Conservation (phyloP, 1,140 invertebrate species). For the Nomia melanderi region DNA sequence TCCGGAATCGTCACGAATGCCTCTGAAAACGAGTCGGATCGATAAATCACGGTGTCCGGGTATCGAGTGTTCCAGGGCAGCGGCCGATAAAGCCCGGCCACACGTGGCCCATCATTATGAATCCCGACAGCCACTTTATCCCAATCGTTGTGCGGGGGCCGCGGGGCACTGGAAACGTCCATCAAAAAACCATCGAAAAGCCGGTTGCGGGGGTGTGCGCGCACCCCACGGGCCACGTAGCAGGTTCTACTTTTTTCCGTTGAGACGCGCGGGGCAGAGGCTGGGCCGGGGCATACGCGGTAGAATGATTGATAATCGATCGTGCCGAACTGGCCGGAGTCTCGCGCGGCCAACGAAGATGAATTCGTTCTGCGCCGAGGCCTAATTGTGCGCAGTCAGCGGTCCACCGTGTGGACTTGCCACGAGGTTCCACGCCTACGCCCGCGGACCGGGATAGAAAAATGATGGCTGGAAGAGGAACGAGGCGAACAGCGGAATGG, state of each 20-base stretch:
- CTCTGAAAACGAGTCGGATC: neutral
- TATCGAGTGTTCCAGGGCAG: constrained; percentile 49
- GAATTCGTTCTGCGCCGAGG: constrained; percentile 72
- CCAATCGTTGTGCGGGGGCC: constrained; percentile 53
- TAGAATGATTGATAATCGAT: constrained; percentile 75
- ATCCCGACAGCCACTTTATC: constrained; percentile 66
- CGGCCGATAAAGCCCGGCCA: constrained; percentile 52
- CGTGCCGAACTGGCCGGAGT: constrained; percentile 63
- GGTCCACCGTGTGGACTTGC: constrained; percentile 63
- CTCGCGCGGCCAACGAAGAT: constrained; percentile 71
- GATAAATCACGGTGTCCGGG: constrained; percentile 52
- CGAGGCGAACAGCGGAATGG: too few species aligned
- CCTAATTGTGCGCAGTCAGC: constrained; percentile 77
- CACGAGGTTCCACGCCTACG: constrained; percentile 60
- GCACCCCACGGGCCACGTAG: constrained; percentile 46
- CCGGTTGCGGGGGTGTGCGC: constrained; percentile 58
- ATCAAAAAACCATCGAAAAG: constrained; percentile 52
- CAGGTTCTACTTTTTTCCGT: constrained; percentile 31
- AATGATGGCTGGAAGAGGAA: too few species aligned
- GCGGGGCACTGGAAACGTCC: constrained; percentile 64
- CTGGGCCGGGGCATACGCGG: constrained; percentile 43
- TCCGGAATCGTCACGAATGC: constrained; percentile 1
- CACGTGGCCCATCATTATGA: constrained; percentile 49
- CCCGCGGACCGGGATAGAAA: neutral
- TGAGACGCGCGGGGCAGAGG: constrained; percentile 1